A percentile compares a stretch with the other conserved stretches of the same genome.
Evolutionary conservation across 2,888 invertebrate genomes (phyloP).

Genomic region (Nezara viridula): DNA sequence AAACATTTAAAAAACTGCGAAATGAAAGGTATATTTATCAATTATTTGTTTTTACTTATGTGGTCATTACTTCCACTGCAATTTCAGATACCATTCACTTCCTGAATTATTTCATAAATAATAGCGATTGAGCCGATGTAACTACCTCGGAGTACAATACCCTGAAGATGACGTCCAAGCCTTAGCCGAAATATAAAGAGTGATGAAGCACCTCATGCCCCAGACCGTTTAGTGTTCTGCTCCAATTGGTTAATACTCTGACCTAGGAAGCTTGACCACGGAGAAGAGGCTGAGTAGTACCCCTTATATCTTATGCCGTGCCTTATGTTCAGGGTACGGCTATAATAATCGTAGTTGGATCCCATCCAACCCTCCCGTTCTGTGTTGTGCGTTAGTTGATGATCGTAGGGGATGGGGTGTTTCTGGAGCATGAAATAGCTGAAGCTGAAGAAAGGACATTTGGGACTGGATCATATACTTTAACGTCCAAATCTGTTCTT

Average conservation of each 20-base stretch:
- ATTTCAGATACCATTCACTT: background rate
- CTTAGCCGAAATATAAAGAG: background rate
- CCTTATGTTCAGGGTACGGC: slow-evolving; percentile 16
- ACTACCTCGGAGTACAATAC: background rate
- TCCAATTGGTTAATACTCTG: slow-evolving; percentile 45
- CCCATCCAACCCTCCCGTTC: slow-evolving; percentile 10
- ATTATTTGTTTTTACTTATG: too few species aligned
- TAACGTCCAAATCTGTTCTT: background rate
- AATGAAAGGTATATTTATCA: too few species aligned
- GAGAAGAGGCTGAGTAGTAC: background rate
- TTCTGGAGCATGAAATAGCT: background rate
- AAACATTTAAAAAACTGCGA: too few species aligned
- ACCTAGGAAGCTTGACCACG: slow-evolving; percentile 39
- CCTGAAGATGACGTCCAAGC: background rate
- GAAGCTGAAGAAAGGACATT: background rate
- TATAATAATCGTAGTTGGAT: slow-evolving; percentile 29
- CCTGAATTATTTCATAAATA: background rate
- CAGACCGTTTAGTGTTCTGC: slow-evolving; percentile 28
- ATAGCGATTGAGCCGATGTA: background rate
- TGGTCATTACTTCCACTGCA: background rate
- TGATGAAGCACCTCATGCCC: background rate
- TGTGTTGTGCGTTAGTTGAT: slow-evolving; percentile 25
- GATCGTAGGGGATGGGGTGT: background rate
- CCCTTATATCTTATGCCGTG: slow-evolving; percentile 19
- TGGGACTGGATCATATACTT: background rate